Conservation (phyloP, 2,888 invertebrate species). For the Aspidapion aeneum region DNA sequence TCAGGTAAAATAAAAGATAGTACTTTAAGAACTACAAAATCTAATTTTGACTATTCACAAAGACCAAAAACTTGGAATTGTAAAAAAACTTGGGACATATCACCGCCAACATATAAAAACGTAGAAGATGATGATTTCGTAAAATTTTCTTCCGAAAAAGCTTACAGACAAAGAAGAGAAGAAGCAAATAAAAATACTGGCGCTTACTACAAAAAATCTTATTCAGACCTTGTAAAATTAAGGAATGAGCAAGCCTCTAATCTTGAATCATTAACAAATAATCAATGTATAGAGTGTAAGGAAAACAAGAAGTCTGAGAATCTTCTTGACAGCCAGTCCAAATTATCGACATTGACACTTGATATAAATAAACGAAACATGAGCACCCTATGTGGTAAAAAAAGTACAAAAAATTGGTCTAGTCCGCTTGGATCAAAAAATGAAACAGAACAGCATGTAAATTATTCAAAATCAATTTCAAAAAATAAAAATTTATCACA, state of each 20-base stretch:
- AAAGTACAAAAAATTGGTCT: background rate
- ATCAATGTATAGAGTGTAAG: background rate
- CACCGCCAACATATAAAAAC: background rate
- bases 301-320: background rate
- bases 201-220: constrained; percentile 12
- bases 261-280: background rate
- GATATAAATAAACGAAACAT: background rate
- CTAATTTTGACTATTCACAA: background rate
- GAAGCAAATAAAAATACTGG: constrained; percentile 7
- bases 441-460: constrained; percentile 4
- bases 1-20: background rate
- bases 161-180: constrained; percentile 9
- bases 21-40: background rate
- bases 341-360: background rate
- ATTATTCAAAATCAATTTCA: background rate
- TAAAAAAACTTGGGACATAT: background rate
- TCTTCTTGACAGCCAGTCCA: background rate
- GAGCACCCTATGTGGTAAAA: background rate
- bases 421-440: background rate
- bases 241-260: constrained; percentile 6
- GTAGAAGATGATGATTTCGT: background rate
- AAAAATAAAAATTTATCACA: too few relatives aligned
- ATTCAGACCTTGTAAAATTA: constrained; percentile 19
- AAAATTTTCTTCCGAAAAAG: constrained; percentile 11
- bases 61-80: background rate